Evolutionary conservation across 92 coral and sea anemone genomes (phyloP).

Genomic region (Muricea muricata): DNA sequence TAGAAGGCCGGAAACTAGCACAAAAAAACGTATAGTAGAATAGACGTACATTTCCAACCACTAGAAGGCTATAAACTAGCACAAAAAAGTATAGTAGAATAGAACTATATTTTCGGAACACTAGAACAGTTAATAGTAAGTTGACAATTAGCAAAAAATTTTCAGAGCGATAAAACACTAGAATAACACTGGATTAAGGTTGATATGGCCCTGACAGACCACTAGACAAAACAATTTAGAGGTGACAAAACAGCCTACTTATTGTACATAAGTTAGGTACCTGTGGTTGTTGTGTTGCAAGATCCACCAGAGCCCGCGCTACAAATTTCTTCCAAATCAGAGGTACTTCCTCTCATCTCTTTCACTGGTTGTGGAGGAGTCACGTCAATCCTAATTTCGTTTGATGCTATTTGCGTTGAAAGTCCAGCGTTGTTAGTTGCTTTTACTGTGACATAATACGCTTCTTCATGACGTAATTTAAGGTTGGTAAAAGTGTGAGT

Average conservation of each 20-base stretch:
- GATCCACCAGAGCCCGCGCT: neutral
- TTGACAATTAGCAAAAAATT: too few relatives aligned
- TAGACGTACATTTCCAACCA: too few relatives aligned
- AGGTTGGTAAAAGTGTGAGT: conserved; percentile 61
- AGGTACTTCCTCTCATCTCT: neutral
- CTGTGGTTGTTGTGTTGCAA: neutral
- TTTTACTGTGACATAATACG: conserved; percentile 75
- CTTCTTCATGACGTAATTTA: conserved; percentile 64
- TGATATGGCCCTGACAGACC: too few relatives aligned
- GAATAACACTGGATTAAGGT: too few relatives aligned
- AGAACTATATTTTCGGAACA: too few relatives aligned
- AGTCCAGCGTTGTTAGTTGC: conserved; percentile 80
- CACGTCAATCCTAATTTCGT: conserved; percentile 70
- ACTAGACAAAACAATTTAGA: neutral
- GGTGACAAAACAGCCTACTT: neutral
- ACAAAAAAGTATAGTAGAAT: too few relatives aligned
- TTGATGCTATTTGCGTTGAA: conserved; percentile 60
- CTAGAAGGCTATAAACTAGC: too few relatives aligned
- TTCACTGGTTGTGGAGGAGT: conserved; percentile 54
- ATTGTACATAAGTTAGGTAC: neutral
- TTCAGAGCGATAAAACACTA: too few relatives aligned
- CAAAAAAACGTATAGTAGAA: too few relatives aligned
- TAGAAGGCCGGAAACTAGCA: too few relatives aligned
- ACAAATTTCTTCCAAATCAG: neutral
- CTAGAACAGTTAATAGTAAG: too few relatives aligned